These are phyloP conservation scores for Theristicus caerulescens DNA, from an alignment of 2,113 vertebrate species.

Conservation along the genomic window DNA sequence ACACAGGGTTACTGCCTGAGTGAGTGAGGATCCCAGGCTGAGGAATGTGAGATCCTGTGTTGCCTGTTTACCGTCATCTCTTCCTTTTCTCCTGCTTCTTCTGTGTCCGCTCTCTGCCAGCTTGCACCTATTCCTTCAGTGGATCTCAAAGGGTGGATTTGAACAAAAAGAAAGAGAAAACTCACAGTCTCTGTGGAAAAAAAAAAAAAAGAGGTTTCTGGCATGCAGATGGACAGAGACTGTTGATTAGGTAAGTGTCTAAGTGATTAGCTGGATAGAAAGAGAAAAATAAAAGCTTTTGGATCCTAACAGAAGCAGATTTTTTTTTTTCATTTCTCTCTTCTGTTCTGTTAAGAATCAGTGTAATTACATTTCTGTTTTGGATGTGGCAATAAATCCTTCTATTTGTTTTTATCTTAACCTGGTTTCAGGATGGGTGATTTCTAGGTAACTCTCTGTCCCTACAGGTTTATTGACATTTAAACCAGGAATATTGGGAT, in stretches of 20 bases:
- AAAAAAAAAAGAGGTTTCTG: neutral
- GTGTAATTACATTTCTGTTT: neutral
- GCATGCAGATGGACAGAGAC: neutral
- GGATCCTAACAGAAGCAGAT: neutral
- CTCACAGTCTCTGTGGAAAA: neutral
- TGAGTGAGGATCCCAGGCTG: neutral
- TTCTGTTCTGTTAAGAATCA: neutral
- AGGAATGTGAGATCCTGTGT: neutral
- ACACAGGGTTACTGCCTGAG: neutral
- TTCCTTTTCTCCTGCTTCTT: neutral
- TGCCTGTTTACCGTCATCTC: neutral
- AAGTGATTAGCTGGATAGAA: neutral
- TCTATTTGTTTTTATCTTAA: neutral
- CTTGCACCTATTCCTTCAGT: neutral
- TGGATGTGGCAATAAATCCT: neutral
- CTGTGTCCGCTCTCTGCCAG: neutral
- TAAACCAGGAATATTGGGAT: neutral
- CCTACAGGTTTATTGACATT: neutral
- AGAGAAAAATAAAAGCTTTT: neutral
- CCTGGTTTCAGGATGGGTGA: neutral
- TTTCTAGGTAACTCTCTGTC: neutral
- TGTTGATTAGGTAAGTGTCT: neutral
- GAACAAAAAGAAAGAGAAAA: neutral
- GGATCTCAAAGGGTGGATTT: neutral
- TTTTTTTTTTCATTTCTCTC: neutral